These are phyloP conservation scores for Buceros bicornis DNA, from an alignment of 2,797 vertebrate species.

Conservation along the genomic window DNA sequence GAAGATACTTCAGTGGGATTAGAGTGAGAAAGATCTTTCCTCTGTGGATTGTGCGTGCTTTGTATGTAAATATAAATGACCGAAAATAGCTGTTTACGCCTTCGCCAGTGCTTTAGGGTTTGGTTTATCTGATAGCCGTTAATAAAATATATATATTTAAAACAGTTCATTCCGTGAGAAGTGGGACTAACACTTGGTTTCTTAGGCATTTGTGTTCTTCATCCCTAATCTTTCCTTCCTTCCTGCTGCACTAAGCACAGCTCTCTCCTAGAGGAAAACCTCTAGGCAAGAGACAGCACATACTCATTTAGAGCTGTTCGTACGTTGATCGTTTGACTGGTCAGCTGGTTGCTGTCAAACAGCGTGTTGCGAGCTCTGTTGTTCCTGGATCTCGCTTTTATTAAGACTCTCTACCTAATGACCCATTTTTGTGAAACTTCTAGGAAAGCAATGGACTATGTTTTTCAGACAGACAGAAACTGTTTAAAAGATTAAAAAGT, in stretches of 20 bases:
- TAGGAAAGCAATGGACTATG: background rate
- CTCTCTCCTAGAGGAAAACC: background rate
- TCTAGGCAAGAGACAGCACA: background rate
- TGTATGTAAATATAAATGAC: background rate
- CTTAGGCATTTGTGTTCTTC: background rate
- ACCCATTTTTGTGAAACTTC: background rate
- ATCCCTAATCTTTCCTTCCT: background rate
- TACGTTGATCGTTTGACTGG: background rate
- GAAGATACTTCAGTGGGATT: background rate
- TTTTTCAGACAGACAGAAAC: slow-evolving; percentile 1
- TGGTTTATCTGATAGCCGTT: background rate
- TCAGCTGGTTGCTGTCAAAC: background rate
- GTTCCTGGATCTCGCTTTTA: background rate
- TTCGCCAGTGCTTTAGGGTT: background rate
- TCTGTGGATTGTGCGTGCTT: background rate
- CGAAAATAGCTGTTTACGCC: background rate
- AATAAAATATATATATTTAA: background rate
- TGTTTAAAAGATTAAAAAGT: background rate
- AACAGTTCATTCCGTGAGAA: accelerated
- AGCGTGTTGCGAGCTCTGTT: background rate
- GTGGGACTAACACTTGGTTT: background rate
- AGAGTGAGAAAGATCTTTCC: background rate
- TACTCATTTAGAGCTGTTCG: background rate
- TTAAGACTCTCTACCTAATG: background rate
- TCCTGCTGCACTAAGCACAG: background rate